Base-by-base conservation (phyloP, 2,888 invertebrate genomes). In the Hydraecia micacea region DNA sequence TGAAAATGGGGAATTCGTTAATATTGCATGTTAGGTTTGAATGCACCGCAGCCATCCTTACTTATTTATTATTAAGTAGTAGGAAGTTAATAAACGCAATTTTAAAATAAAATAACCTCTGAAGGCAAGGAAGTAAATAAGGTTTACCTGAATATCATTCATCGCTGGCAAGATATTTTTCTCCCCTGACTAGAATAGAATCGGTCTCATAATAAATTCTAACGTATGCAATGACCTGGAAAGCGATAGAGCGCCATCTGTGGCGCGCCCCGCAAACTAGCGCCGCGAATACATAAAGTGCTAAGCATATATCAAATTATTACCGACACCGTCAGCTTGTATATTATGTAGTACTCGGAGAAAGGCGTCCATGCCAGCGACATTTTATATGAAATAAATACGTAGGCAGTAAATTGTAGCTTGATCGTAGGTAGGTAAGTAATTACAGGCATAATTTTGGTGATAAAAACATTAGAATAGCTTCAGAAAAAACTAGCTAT, bases 161-260 rank as follows among this genome's bases (percentile, higher is more conserved):
- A 79, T 86, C 65, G 39, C 25, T 28, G 25, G 63, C 39, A 46
- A 63, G 71, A 83, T 74, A 83, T 83, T 75, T 78, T 75, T 82
- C 84, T 42, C 71, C 71, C 42, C 8, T 63, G 66, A 75, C 67
- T 74, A 83, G 75, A 84, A 84, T 86, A 83, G 79, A 85, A 79
- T 79, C 86, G 49, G n/a, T 77, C 75, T 86, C 75, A 85, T 85
- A 85, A 83, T 83, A 86, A 86, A 86, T 84, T 83, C 79, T 74
- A 83, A 83, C 75, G 74, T 83, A 71, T 86, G 83, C 86, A 83
- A 83, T 85, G 71, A 73, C 39, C 65, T 73, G 78, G 71, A 75
- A 74, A 15, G 79, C 75, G 83, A 79, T 86, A 83, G 83, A 74
- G 62, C 83, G 83, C 73, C 84, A 85, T 85, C 84, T 85, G 84